Evolutionary conservation across 2,888 invertebrate genomes (phyloP), one percentile per base, ranked within the genome.

Genomic region (Chymomyza caudatula): DNA sequence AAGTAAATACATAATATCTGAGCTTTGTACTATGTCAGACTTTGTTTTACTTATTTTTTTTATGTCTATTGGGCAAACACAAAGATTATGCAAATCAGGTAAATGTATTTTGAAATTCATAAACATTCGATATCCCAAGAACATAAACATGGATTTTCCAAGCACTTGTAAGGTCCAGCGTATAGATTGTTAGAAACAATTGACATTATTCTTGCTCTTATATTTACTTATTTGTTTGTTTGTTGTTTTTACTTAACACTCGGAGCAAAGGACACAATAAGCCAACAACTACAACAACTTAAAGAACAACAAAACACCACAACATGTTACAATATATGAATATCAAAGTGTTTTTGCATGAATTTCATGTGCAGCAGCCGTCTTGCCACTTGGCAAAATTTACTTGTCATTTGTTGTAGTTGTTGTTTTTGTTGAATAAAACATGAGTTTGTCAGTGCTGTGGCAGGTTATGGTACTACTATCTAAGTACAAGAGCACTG

Each of bases 91-190:
- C 76, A 81, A 78, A 78, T 81, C 69, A 74, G 73, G 71, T 65
- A 57, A 73, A 65, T 57, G 69, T 53, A 66, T 68, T 75, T 80
- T 64, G 73, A 75, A 73, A 77, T 77, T 77, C 80, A 77, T 80
- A 80, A 80, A 77, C 78, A 77, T 77, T 77, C 63, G 77, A 77
- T 80, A 75, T 80, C 75, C 77, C 73, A 77, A 77, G 77, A 61
- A 69, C 70, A 73, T 51, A 51, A 70, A 70, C 53, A 25, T 23
- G 23, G 19, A 15, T 51, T 22, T 51, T 11, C 20, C 11, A 20
- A 20, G 51, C 51, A 17, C 20, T 19, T 37, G 29, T 37, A n/a
- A n/a, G n/a, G 5, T 11, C 8, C 29, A 11, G 29, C 29, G 29
- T 37, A 11, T 37, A 37, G 29, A 37, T 37, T 37, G 29, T 47